Evolutionary conservation across 1,140 invertebrate genomes (phyloP), one percentile per base, ranked within the genome.

Genomic region (Drosophila melanogaster): DNA sequence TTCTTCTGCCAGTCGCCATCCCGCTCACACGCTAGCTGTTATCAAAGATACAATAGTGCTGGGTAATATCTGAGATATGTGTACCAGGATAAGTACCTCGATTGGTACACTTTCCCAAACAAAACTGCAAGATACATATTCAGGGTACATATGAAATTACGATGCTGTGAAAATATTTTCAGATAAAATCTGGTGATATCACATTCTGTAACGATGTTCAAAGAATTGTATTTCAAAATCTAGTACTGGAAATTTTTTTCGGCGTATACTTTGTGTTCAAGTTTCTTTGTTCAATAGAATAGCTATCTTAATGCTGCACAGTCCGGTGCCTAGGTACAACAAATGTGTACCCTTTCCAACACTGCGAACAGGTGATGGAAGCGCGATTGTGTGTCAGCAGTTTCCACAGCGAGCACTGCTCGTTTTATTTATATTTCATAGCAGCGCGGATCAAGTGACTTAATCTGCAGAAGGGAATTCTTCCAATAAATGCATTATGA

Each of bases 401-500:
- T 76, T 76, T 76, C 73, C 47, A 75, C 60, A 64, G 33, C 55
- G 54, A 59, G 66, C 54, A 17, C 40, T 50, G 38, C 70, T 76
- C 44, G 64, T 67, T 53, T 67, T 65, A 67, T 67, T 67, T 65
- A 65, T 65, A 67, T 67, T 67, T 67, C 7, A 10, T 67, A 65
- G 60, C 51, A 37, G 49, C 44, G 54, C 78, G 75, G 58, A 61
- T 43, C 15, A 30, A 74, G 37, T 53, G 19, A 62, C 22, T 35
- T 38, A 46, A 47, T 15, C 22, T 15, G 24, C 11, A 38, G 24
- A 65, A 46, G 17, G 17, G 17, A 11, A 1, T 24, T 6, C 30
- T 15, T 41, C 50, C 58, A 49, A 65, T 80, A 60, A 70, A 89
- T 87, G 83, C 77, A 79, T 83, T 73, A 87, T 87, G 84, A 73